Percentiles rank a stretch among this genome's conserved stretches.
Conservation (phyloP, 2,113 vertebrate genomes). For the Trogon melanurus region DNA sequence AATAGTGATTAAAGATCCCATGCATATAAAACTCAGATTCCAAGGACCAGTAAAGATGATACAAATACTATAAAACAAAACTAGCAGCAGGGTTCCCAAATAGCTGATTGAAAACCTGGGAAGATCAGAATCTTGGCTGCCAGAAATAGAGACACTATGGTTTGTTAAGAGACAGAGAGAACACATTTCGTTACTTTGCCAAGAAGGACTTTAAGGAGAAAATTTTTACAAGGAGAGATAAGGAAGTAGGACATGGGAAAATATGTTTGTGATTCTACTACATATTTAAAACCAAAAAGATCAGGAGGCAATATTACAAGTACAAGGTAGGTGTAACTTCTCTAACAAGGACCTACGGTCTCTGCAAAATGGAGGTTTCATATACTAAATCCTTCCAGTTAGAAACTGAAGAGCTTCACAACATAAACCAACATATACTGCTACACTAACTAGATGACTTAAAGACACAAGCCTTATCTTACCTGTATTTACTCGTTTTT, state of each 20-base stretch:
- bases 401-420: background rate
- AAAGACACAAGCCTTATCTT: background rate
- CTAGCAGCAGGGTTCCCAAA: background rate
- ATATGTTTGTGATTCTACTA: background rate
- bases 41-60: background rate
- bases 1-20: slow-evolving; percentile 20
- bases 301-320: background rate
- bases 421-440: background rate
- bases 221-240: background rate
- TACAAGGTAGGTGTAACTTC: background rate
- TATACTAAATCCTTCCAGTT: background rate
- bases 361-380: background rate
- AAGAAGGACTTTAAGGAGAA: background rate
- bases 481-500: background rate
- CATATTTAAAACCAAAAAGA: background rate
- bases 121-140: background rate
- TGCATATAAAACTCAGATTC: background rate
- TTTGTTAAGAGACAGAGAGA: background rate
- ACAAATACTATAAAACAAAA: background rate
- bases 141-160: background rate
- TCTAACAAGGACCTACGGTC: background rate
- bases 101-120: background rate
- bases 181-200: background rate
- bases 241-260: background rate
- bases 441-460: background rate